These are phyloP conservation scores for Halcyon senegalensis DNA, from an alignment of 2,113 vertebrate genomes.

Conservation along the genomic window DNA sequence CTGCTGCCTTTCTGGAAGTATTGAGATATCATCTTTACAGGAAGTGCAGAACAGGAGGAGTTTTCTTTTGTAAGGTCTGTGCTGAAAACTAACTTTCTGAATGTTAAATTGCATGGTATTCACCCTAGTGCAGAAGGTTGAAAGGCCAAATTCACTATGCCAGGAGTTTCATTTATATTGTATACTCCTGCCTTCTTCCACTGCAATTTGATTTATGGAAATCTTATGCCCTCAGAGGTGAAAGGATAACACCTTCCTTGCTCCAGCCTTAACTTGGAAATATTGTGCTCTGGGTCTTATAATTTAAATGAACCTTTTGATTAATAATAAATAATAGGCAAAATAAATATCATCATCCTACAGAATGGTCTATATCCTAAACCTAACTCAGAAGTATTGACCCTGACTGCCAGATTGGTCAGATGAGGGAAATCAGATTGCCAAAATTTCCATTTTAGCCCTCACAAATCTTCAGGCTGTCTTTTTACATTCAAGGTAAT, in stretches of 20 bases:
- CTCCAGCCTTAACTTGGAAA: conserved; percentile 2
- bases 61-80: not conserved
- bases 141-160: not conserved
- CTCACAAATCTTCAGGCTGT: not conserved
- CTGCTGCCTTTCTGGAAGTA: not conserved
- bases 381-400: not conserved
- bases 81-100: not conserved
- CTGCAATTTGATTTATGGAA: not conserved
- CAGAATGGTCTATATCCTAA: not conserved
- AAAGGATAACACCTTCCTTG: not conserved
- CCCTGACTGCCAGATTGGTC: not conserved
- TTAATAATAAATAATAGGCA: conserved; percentile 37
- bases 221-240: not conserved
- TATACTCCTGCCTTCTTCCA: not conserved
- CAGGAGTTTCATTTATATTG: not conserved
- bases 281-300: not conserved
- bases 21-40: not conserved
- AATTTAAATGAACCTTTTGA: conserved; percentile 23
- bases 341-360: conserved; percentile 25
- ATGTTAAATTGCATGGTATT: not conserved
- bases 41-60: not conserved
- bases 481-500: not conserved
- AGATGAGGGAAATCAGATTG: not conserved
- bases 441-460: not conserved
- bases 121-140: not conserved